Evolutionary conservation across 2,797 vertebrate species (phyloP).

Genomic region (Malacoraja senta): DNA sequence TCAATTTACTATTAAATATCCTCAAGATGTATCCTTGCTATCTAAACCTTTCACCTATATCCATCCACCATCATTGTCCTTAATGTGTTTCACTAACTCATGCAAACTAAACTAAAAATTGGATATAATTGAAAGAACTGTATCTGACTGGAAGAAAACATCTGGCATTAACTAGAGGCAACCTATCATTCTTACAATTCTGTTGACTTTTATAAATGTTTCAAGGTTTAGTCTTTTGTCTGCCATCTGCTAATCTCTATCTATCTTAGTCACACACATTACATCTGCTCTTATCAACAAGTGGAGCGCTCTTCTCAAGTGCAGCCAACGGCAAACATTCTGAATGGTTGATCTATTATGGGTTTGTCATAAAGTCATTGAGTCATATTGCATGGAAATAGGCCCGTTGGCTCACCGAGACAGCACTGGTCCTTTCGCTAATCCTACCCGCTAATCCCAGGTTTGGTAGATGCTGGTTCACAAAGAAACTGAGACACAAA

Average conservation of each 20-base stretch:
- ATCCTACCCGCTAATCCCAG: too few relatives aligned
- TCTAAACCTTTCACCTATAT: constrained; percentile 22
- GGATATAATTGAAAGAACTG: constrained; percentile 1
- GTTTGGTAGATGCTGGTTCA: too few relatives aligned
- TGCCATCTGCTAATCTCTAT: constrained; percentile 7
- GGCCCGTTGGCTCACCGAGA: too few relatives aligned
- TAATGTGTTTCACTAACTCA: background rate
- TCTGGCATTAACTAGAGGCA: background rate
- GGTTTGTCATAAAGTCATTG: background rate
- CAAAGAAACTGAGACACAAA: too few relatives aligned
- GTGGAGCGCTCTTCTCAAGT: background rate
- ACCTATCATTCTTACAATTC: background rate
- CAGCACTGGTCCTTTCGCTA: too few relatives aligned
- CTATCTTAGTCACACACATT: background rate
- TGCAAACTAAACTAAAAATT: background rate
- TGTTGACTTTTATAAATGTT: constrained; percentile 2
- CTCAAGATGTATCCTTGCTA: background rate
- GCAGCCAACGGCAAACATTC: background rate
- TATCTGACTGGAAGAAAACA: background rate
- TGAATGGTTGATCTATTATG: background rate
- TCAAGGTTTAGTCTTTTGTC: background rate
- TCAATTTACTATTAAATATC: constrained; percentile 18
- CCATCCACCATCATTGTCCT: background rate
- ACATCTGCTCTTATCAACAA: background rate
- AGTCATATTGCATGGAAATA: too few relatives aligned